Conservation (phyloP, 2,113 vertebrate genomes). For the Limnothrissa miodon region DNA sequence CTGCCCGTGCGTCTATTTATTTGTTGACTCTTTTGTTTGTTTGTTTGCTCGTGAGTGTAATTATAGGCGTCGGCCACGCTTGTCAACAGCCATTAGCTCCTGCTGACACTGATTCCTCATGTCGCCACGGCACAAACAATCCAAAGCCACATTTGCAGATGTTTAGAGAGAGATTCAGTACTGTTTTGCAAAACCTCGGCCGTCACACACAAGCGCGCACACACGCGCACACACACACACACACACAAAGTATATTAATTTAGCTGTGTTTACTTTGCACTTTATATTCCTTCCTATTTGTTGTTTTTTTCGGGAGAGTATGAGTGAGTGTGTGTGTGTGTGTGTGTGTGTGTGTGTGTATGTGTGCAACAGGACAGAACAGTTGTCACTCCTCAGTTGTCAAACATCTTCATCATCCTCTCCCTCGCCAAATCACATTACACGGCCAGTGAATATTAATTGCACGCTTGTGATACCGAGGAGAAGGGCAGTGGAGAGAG, state of each 20-base stretch:
- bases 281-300: not conserved
- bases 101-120: slow-evolving; percentile 38
- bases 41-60: slow-evolving; percentile 32
- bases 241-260: slow-evolving; percentile 38
- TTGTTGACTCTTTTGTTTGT: not conserved
- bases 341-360: slow-evolving; percentile 9
- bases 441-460: slow-evolving; percentile 50
- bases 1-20: not conserved
- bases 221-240: not conserved
- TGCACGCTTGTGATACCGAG: slow-evolving; percentile 35
- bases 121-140: slow-evolving; percentile 33
- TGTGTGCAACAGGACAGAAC: not conserved
- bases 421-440: slow-evolving; percentile 45
- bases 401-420: slow-evolving; percentile 49
- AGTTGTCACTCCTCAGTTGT: slow-evolving; percentile 34
- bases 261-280: slow-evolving; percentile 32
- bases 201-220: not conserved
- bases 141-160: slow-evolving; percentile 48
- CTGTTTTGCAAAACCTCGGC: not conserved
- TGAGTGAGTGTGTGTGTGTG: slow-evolving; percentile 24
- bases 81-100: slow-evolving; percentile 46
- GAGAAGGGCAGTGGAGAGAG: not conserved
- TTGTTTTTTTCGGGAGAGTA: slow-evolving; percentile 22
- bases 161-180: slow-evolving; percentile 45
- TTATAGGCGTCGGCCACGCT: slow-evolving; percentile 34